A percentile compares a stretch with the other conserved stretches of the same genome.
Evolutionary conservation across 2,797 vertebrate genomes (phyloP).

Genomic region (Mormyrops boulengeri): DNA sequence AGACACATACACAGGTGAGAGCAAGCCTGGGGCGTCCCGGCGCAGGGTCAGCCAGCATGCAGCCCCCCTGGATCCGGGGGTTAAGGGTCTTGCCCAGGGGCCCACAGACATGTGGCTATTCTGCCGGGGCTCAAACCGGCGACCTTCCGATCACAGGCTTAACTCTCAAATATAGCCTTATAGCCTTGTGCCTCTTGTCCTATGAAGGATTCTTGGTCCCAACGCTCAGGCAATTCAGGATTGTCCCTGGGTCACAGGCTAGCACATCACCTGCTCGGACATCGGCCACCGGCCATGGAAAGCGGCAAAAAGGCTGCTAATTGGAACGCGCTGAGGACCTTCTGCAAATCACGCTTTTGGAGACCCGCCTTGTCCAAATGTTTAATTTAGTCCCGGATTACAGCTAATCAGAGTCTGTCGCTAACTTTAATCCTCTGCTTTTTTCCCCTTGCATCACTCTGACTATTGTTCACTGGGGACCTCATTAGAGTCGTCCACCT

Average conservation of each 20-base stretch:
- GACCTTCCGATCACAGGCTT: too few relatives aligned
- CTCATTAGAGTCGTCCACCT: constrained; percentile 11
- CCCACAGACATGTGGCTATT: not conserved
- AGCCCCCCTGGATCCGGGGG: not conserved
- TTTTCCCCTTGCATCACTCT: not conserved
- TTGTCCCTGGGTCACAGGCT: not conserved
- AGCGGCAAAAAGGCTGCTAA: not conserved
- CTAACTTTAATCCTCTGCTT: constrained; percentile 14
- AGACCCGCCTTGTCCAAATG: constrained; percentile 1
- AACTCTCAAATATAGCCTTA: not conserved
- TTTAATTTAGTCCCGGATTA: constrained; percentile 14
- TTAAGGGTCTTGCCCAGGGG: not conserved
- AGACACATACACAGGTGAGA: not conserved
- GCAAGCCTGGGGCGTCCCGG: not conserved
- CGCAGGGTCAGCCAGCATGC: not conserved
- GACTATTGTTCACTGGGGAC: constrained; percentile 5
- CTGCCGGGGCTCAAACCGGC: not conserved
- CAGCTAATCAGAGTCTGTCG: constrained; percentile 8
- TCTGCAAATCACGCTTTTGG: not conserved
- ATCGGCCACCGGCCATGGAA: not conserved
- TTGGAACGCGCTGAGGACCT: not conserved
- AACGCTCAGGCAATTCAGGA: not conserved
- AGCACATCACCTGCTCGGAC: not conserved
- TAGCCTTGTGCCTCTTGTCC: not conserved
- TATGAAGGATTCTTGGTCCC: not conserved